Conservation (phyloP, 2,888 invertebrate genomes). For the Pseudeuparius sepicola region DNA sequence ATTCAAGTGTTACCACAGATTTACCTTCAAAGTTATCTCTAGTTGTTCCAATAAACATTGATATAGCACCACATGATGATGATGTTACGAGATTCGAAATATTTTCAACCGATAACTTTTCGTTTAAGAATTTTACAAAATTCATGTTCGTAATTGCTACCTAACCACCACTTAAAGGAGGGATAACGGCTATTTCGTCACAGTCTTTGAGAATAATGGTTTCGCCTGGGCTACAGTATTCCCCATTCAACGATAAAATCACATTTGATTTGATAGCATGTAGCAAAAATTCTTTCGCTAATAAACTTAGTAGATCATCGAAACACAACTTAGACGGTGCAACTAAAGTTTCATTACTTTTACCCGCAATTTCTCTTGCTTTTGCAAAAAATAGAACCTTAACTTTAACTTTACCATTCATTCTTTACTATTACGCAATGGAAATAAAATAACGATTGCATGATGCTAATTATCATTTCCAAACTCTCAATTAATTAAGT, state of each 20-base stretch:
- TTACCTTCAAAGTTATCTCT: constrained; percentile 75
- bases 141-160: constrained; percentile 45
- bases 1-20: constrained; percentile 77
- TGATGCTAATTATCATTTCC: too few species aligned
- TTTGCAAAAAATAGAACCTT: constrained; percentile 83
- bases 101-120: constrained; percentile 56
- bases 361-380: constrained; percentile 72
- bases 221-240: constrained; percentile 52
- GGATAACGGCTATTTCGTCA: constrained; percentile 86
- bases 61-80: constrained; percentile 76
- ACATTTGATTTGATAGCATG: constrained; percentile 57
- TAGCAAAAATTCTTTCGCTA: constrained; percentile 55
- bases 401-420: constrained; percentile 41
- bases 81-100: constrained; percentile 57
- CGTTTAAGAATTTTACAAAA: constrained; percentile 54
- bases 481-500: too few species aligned
- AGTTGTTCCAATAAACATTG: constrained; percentile 83
- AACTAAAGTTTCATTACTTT: constrained; percentile 44
- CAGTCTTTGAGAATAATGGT: constrained; percentile 46
- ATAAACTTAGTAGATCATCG: constrained; percentile 47
- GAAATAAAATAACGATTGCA: constrained; percentile 1
- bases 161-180: constrained; percentile 88
- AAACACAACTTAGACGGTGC: constrained; percentile 47
- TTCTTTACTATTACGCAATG: neutral
- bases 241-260: constrained; percentile 76